These are phyloP conservation scores for Paraescarpia echinospica DNA, from an alignment of 1,140 invertebrate species.

Conservation along the genomic window DNA sequence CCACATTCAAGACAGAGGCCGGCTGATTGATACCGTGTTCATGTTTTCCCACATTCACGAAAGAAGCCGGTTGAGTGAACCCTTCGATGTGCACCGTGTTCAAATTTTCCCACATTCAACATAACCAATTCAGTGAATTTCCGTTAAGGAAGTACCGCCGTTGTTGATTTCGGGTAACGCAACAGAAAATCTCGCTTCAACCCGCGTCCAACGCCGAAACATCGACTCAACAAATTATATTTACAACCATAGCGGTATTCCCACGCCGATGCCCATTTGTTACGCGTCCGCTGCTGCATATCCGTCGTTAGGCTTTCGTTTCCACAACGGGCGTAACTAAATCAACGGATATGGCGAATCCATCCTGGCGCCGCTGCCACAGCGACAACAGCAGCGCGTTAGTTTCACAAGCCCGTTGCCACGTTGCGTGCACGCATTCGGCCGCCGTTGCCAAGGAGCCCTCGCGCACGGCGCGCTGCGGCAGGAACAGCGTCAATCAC, in stretches of 20 bases:
- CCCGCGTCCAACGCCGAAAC: neutral
- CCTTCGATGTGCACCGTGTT: too few species aligned
- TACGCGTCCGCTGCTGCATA: neutral
- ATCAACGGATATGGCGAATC: neutral
- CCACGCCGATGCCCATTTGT: neutral
- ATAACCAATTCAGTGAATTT: too few species aligned
- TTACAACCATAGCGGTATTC: neutral
- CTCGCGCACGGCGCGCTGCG: too few species aligned
- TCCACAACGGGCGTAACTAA: neutral
- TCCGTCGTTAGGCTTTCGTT: neutral
- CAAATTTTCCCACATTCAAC: too few species aligned
- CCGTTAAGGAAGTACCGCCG: too few species aligned
- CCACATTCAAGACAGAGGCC: too few species aligned
- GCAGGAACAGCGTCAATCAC: neutral
- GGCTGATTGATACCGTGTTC: too few species aligned
- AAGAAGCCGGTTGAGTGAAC: too few species aligned
- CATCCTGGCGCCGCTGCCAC: neutral
- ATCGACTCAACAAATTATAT: neutral
- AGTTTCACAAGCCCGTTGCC: neutral
- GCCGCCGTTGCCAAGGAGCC: neutral
- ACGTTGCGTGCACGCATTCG: neutral
- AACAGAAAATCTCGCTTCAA: neutral
- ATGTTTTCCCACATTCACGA: too few species aligned
- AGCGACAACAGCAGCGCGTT: neutral
- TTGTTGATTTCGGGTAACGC: neutral